Conservation (phyloP, 2,888 invertebrate species). For the Esperia sulphurella region DNA sequence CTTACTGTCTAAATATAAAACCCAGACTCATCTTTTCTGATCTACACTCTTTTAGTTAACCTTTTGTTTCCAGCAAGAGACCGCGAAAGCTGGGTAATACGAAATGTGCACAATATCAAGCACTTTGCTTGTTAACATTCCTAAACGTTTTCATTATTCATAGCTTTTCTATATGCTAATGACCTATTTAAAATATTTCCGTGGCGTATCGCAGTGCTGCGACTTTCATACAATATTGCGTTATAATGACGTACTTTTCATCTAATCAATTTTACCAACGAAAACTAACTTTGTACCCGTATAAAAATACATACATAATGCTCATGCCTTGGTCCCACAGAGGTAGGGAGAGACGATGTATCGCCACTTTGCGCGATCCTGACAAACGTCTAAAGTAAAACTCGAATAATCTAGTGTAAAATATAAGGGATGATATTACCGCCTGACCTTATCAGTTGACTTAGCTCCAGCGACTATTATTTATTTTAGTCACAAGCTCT, state of each 20-base stretch:
- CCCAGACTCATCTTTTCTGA: background rate
- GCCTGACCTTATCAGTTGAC: no score
- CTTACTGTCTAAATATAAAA: background rate
- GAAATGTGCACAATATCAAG: background rate
- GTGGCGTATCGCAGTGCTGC: background rate
- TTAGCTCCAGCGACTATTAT: no score
- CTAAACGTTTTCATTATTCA: background rate
- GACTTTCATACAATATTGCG: no score
- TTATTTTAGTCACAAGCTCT: no score
- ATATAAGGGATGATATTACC: no score
- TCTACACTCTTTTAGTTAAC: background rate
- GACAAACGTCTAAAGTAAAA: no score
- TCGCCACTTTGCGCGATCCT: no score
- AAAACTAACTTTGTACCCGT: no score
- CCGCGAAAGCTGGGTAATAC: background rate
- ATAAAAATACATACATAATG: no score
- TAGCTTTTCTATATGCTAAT: slow-evolving; percentile 1
- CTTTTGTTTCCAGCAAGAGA: background rate
- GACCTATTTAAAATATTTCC: background rate
- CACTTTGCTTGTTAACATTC: background rate
- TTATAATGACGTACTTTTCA: background rate
- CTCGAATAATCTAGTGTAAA: no score
- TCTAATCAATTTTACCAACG: background rate
- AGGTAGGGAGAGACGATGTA: no score
- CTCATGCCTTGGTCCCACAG: no score